Base-by-base conservation (phyloP, 2,888 invertebrate genomes). In the Desoria tigrina region DNA sequence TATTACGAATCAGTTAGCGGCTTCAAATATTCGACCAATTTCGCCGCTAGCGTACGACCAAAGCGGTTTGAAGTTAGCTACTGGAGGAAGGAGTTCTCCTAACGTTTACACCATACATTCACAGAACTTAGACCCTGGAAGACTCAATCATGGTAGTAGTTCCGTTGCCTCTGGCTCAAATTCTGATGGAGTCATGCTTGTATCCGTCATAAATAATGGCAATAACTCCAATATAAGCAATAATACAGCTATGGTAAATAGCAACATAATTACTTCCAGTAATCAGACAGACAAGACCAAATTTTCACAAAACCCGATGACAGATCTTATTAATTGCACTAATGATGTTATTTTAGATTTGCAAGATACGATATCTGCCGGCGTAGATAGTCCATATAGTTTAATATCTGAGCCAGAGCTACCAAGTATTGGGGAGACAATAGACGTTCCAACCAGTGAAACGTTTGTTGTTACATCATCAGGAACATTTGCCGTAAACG, bases 11-110 rank as follows among this genome's bases (percentile, higher is more conserved):
- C 76, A 76, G 58, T 60, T 76, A 54, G 75, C 73, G 2, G 74
- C 75, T 1, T 76, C 76, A 0, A 76, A 75, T 63, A 76, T 76
- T 42, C 71, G 76, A 24, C 72, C 76, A 0, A 76, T 76, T 50
- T 76, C 76, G 1, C 76, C 76, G 1, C 49, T 75, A 16, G 60
- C 74, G 2, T 56, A 42, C 32, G 67, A 67, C 11, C 63, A 63
- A 28, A 37, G 24, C 27, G 1, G 21, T n/a, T 24, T 58, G n/a
- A 58, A 58, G 27, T 9, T 57, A 23, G 18, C 56, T 55, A 14
- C 27, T 2, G 61, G 57, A 24, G 65, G 56, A 1, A 24, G 61
- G 21, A 65, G 42, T 42, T 67, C 67, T 7, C 63, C 67, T 18
- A 42, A 24, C 14, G 4, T 42, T 21, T 49, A 26, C 9, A 24